phyloP scores from a whole-genome alignment of 2,113 vertebrate species.

The Ochotona princeps region DNA sequence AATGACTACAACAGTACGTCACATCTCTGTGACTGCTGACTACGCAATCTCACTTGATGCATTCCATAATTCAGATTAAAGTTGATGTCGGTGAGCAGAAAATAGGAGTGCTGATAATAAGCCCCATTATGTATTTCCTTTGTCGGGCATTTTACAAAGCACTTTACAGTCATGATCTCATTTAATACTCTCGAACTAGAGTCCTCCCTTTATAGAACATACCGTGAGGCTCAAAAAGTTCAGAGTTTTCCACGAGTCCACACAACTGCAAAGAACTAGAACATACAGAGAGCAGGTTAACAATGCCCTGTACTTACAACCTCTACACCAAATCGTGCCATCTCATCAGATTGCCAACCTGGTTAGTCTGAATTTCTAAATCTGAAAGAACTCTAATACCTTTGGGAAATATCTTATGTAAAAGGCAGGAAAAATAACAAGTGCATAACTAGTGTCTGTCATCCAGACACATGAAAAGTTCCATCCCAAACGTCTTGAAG shows the following conservation, averaged over 20 bases:
- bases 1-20: neutral
- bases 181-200: constrained; percentile 8
- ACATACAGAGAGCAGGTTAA: neutral
- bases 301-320: neutral
- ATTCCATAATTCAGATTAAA: neutral
- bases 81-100: neutral
- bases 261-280: neutral
- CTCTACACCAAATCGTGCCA: neutral
- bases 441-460: neutral
- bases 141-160: neutral
- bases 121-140: neutral
- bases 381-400: neutral
- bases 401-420: neutral
- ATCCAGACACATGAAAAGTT: constrained; percentile 1
- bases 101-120: neutral
- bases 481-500: neutral
- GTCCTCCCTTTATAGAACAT: neutral
- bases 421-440: constrained; percentile 35
- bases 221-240: neutral
- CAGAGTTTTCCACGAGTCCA: neutral
- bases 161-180: neutral
- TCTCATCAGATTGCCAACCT: neutral
- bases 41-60: neutral
- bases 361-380: neutral
- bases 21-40: neutral